A percentile compares a stretch with the other conserved stretches of the same genome.
These are phyloP conservation scores for Barypeithes pellucidus DNA, from an alignment of 2,888 invertebrate genomes.

Conservation along the genomic window DNA sequence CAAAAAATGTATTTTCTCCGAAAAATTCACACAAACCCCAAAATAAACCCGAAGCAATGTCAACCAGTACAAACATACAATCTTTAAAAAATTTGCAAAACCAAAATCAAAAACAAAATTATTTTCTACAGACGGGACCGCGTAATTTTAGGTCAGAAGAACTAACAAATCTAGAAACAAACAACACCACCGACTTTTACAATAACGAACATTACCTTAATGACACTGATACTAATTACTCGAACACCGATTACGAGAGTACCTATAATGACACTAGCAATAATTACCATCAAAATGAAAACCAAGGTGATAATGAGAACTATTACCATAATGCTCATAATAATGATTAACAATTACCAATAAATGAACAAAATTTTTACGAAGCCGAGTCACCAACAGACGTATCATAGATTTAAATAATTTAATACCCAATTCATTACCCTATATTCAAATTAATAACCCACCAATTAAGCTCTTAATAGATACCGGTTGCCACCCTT, in stretches of 20 bases:
- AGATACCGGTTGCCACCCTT: slow-evolving; percentile 47
- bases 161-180: slow-evolving; percentile 30
- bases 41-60: slow-evolving; percentile 38
- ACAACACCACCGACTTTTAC: not conserved
- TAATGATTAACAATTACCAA: not conserved
- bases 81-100: not conserved
- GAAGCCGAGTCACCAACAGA: not conserved
- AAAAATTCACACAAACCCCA: slow-evolving; percentile 46
- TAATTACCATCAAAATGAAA: not conserved
- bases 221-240: not conserved
- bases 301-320: not conserved
- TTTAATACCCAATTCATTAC: slow-evolving; percentile 32
- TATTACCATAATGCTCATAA: not conserved
- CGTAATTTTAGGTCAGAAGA: slow-evolving; percentile 37
- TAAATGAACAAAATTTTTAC: not conserved
- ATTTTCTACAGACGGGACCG: not conserved
- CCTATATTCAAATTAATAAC: slow-evolving; percentile 42
- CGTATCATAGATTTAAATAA: slow-evolving; percentile 5
- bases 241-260: not conserved
- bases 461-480: slow-evolving; percentile 45
- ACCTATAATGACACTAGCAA: not conserved
- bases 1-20: slow-evolving; percentile 42
- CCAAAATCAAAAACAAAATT: not conserved
- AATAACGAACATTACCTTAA: not conserved
- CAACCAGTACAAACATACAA: not conserved